phyloP scores from a whole-genome alignment of 30 jellyfish, hydroid and myxozoan species.

The Hydra vulgaris region DNA sequence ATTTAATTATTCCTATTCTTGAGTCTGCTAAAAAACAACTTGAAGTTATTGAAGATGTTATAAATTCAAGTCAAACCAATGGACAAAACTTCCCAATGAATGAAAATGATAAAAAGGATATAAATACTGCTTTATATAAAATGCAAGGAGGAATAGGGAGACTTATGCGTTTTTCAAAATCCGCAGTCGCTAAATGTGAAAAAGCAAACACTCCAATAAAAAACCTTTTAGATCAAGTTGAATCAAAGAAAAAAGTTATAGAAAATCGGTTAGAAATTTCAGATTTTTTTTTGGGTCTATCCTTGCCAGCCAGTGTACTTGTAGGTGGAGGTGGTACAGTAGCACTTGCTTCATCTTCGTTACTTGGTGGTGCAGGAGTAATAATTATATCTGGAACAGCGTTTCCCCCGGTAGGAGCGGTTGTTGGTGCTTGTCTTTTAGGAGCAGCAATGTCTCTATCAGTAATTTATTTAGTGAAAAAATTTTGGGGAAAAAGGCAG shows the following conservation, averaged over 20 bases:
- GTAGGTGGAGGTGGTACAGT: no score
- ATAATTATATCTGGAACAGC: background rate
- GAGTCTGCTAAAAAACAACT: background rate
- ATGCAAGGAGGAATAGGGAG: background rate
- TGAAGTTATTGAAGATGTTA: background rate
- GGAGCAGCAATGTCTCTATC: background rate
- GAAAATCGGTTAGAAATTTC: no score
- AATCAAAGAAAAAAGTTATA: no score
- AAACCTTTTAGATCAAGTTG: no score
- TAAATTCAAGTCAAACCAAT: background rate
- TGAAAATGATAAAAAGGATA: background rate
- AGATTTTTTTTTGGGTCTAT: no score
- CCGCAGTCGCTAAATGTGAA: background rate
- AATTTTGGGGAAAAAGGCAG: background rate
- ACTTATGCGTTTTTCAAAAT: background rate
- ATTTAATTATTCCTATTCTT: background rate
- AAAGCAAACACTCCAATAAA: no score
- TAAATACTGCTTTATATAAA: background rate
- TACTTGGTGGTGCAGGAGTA: no score
- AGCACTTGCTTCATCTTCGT: no score
- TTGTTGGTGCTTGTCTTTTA: background rate
- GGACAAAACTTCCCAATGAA: no score
- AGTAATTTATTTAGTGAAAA: background rate
- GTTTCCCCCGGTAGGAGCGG: background rate
- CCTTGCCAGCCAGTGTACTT: no score